Evolutionary conservation across 2,113 vertebrate species (phyloP).

Genomic region (Entomyzon cyanotis): DNA sequence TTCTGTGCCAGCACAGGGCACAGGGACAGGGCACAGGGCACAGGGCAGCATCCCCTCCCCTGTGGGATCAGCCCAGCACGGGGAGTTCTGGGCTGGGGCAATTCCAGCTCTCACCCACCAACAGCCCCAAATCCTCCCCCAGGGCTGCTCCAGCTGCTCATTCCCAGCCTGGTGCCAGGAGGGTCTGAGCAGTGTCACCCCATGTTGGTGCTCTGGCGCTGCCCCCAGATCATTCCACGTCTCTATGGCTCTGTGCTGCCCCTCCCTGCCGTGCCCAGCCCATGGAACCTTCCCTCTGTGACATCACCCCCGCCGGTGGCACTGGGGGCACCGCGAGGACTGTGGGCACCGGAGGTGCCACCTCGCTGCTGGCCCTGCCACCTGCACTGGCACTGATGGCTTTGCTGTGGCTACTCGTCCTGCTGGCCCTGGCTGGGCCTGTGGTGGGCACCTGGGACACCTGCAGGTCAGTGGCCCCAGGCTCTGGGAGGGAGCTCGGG

Average conservation of each 20-base stretch:
- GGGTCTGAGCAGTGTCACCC: too few relatives aligned
- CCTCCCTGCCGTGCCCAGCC: neutral
- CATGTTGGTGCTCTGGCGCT: too few relatives aligned
- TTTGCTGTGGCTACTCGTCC: neutral
- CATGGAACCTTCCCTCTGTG: neutral
- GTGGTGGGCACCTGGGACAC: neutral
- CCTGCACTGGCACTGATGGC: neutral
- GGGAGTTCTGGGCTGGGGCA: too few relatives aligned
- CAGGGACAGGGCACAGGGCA: too few relatives aligned
- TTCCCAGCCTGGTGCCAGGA: too few relatives aligned
- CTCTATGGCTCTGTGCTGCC: neutral
- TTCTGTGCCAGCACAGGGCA: too few relatives aligned
- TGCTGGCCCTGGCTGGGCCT: neutral
- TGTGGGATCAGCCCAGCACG: too few relatives aligned
- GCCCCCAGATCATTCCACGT: neutral
- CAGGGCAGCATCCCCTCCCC: too few relatives aligned
- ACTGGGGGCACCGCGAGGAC: neutral
- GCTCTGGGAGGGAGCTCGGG: neutral
- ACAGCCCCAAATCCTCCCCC: too few relatives aligned
- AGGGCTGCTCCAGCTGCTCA: too few relatives aligned
- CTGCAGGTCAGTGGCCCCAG: neutral
- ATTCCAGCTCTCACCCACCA: too few relatives aligned
- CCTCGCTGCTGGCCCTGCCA: neutral
- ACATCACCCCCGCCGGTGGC: neutral
- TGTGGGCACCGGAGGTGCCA: neutral